A percentile compares a stretch with the other conserved stretches of the same genome.
These are phyloP conservation scores for Orthosia gracilis DNA, from an alignment of 2,888 invertebrate species.

Conservation along the genomic window DNA sequence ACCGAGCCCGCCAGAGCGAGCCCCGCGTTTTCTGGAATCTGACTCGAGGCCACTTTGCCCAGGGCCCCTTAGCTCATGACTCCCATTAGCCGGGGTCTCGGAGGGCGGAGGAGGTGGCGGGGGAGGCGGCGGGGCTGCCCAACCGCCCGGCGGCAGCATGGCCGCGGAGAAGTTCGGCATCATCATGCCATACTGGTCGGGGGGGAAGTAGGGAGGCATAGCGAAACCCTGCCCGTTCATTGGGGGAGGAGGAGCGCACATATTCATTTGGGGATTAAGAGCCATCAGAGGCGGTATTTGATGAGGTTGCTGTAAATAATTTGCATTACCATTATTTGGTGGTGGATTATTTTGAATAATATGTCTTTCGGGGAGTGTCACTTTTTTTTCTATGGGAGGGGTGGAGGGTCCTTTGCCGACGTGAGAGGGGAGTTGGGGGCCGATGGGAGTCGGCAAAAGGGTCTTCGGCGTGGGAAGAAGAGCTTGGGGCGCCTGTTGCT, in stretches of 20 bases:
- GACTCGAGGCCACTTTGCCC: slow-evolving; percentile 86
- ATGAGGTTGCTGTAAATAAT: slow-evolving; percentile 71
- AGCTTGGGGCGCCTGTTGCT: slow-evolving; percentile 78
- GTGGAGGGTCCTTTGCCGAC: slow-evolving; percentile 72
- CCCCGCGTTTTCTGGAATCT: slow-evolving; percentile 88
- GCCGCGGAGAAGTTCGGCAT: slow-evolving; percentile 74
- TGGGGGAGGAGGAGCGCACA: slow-evolving; percentile 84
- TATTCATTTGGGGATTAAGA: slow-evolving; percentile 85
- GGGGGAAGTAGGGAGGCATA: slow-evolving; percentile 84
- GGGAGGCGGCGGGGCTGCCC: slow-evolving; percentile 83
- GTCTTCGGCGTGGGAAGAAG: slow-evolving; percentile 78
- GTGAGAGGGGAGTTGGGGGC: slow-evolving; percentile 78
- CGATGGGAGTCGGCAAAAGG: slow-evolving; percentile 80
- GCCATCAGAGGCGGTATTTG: slow-evolving; percentile 86
- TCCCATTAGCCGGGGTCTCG: slow-evolving; percentile 74
- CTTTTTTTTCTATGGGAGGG: slow-evolving; percentile 64
- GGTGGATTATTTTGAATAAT: slow-evolving; percentile 60
- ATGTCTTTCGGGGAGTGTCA: slow-evolving; percentile 43
- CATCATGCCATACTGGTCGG: slow-evolving; percentile 87
- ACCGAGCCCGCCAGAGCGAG: slow-evolving; percentile 75
- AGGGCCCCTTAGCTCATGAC: slow-evolving; percentile 82
- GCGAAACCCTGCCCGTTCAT: slow-evolving; percentile 82
- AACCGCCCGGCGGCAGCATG: slow-evolving; percentile 76
- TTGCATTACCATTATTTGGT: slow-evolving; percentile 63
- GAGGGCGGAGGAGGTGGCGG: slow-evolving; percentile 84